Evolutionary conservation across 2,113 vertebrate species (phyloP).

Genomic region (Blennius ocellaris): DNA sequence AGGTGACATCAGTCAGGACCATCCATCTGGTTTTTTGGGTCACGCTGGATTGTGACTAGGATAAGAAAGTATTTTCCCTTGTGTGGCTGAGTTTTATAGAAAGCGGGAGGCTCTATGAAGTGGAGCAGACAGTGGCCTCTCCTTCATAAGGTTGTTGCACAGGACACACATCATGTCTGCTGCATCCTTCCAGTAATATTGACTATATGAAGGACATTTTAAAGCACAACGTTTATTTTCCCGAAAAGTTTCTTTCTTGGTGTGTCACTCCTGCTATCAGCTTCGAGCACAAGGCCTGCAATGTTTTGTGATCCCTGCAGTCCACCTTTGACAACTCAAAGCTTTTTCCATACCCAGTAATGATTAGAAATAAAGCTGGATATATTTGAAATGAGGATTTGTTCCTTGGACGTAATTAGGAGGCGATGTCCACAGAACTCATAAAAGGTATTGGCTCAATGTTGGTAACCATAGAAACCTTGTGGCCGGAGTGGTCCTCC

Average conservation of each 20-base stretch:
- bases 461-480: slow-evolving; percentile 77
- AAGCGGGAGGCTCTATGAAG: slow-evolving; percentile 50
- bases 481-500: slow-evolving; percentile 54
- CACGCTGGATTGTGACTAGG: slow-evolving; percentile 44
- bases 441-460: slow-evolving; percentile 67
- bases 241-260: slow-evolving; percentile 52
- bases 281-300: slow-evolving; percentile 18
- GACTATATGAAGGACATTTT: slow-evolving; percentile 43
- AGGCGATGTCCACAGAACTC: slow-evolving; percentile 58
- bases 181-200: slow-evolving; percentile 54
- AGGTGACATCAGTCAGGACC: slow-evolving; percentile 51
- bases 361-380: slow-evolving; percentile 55
- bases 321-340: slow-evolving; percentile 33
- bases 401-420: slow-evolving; percentile 69
- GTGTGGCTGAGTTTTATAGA: slow-evolving; percentile 56
- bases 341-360: slow-evolving; percentile 43
- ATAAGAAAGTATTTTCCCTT: slow-evolving; percentile 47
- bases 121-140: slow-evolving; percentile 41
- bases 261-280: slow-evolving; percentile 54
- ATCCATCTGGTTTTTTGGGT: slow-evolving; percentile 66
- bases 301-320: slow-evolving; percentile 45
- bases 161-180: slow-evolving; percentile 46
- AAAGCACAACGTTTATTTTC: slow-evolving; percentile 43
- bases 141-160: slow-evolving; percentile 32
- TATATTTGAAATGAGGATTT: slow-evolving; percentile 63